phyloP scores from a whole-genome alignment of 2,888 invertebrate species.

The Camponotus fellah region DNA sequence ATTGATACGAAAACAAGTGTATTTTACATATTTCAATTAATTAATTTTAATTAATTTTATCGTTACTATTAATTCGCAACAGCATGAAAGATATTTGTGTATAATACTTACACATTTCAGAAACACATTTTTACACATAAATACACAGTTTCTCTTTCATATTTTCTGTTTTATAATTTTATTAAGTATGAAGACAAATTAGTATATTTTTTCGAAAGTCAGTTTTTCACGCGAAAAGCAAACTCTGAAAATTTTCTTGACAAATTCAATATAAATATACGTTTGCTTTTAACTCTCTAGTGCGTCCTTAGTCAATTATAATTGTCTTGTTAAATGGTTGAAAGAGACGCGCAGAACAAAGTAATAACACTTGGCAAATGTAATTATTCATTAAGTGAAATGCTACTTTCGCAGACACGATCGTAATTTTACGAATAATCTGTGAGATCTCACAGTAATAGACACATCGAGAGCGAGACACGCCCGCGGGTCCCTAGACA shows the following conservation, averaged over 20 bases:
- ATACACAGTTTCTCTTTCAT: background rate
- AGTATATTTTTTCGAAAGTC: background rate
- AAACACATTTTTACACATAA: background rate
- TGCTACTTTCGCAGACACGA: background rate
- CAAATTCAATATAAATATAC: slow-evolving; percentile 15
- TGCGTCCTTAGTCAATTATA: background rate
- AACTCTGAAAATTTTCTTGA: background rate
- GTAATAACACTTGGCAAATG: slow-evolving; percentile 20
- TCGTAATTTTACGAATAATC: background rate
- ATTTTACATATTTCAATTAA: slow-evolving; percentile 12
- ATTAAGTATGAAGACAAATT: background rate
- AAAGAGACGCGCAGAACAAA: background rate
- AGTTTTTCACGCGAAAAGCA: background rate
- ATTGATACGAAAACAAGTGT: background rate
- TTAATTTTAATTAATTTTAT: slow-evolving; percentile 28
- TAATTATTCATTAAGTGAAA: slow-evolving; percentile 28
- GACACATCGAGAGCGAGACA: background rate
- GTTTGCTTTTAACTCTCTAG: slow-evolving; percentile 5
- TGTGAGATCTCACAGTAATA: background rate
- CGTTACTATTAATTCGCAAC: background rate
- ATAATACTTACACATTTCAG: background rate
- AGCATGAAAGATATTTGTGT: background rate
- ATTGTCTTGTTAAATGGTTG: slow-evolving; percentile 23
- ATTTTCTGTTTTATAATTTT: background rate
- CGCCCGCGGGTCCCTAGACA: background rate